Evolutionary conservation across 2,113 vertebrate genomes (phyloP).

Genomic region (Sander lucioperca): DNA sequence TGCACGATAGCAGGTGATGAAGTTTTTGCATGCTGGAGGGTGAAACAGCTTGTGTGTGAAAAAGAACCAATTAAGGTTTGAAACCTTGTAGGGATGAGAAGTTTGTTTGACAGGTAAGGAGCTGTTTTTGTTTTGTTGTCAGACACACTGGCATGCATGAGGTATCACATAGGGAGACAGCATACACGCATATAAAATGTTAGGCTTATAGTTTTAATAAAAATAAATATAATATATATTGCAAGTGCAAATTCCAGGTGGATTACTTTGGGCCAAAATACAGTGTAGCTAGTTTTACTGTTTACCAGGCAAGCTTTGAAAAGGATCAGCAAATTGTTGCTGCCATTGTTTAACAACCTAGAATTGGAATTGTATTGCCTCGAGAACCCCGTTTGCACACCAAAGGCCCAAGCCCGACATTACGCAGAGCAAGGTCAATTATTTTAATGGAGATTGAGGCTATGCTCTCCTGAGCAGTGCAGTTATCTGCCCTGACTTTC

Average conservation of each 20-base stretch:
- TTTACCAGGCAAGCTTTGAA: background rate
- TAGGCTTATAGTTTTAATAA: background rate
- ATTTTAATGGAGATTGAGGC: background rate
- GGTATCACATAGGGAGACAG: background rate
- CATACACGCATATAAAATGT: background rate
- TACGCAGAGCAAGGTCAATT: background rate
- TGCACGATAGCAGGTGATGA: slow-evolving; percentile 13
- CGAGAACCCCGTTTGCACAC: background rate
- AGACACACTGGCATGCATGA: slow-evolving; percentile 8
- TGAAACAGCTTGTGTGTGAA: slow-evolving; percentile 24
- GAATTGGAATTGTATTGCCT: background rate
- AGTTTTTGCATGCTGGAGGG: slow-evolving; percentile 36
- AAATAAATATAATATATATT: background rate
- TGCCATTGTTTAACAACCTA: background rate
- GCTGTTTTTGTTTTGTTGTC: slow-evolving; percentile 37
- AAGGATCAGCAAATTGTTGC: background rate
- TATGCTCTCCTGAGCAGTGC: background rate
- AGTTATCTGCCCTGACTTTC: background rate
- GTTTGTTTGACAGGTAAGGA: slow-evolving; percentile 45
- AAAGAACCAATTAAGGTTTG: slow-evolving; percentile 35
- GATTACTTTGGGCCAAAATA: background rate
- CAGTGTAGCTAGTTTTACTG: background rate
- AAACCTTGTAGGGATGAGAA: slow-evolving; percentile 46
- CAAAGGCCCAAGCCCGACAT: background rate
- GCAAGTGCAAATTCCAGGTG: background rate